Base-by-base conservation (phyloP, 2,888 invertebrate genomes). In the Acleris cristana region DNA sequence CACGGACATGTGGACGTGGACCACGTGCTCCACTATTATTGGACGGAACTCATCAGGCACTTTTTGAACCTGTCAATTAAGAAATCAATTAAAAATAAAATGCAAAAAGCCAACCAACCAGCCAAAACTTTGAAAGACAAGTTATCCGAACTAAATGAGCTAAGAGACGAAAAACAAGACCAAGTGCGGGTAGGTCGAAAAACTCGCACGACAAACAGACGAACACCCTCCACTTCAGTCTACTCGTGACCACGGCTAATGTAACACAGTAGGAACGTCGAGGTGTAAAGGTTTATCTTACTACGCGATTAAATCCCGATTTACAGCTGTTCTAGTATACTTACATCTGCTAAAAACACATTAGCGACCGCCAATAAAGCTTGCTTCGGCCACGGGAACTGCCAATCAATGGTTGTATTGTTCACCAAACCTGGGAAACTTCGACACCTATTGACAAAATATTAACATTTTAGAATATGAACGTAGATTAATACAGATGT, bases 391-490 rank as follows among this genome's bases (percentile, higher is more conserved):
- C 98, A 98, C 0, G 98, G 96, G 86, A 97, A 98, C 82, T 98
- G 95, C 98, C 98, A 98, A 85, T 98, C 98, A 72, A 98, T 98
- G 49, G 96, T 97, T 0, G 98, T 97, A 81, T 97, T 97, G 81
- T 98, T 98, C 49, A 98, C 97, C 56, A 98, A 91, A 0, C 98
- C 98, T 0, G 98, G 98, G 87, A 98, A 98, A 88, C 96, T 98
- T 72, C 98, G 94, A 80, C 98, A 98, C 19, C 92, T 92, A 72
- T 12, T 65, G 60, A 61, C 19, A 65, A 23, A 16, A 30, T 44
- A 51, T 18, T 23, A 26, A n/a, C 8, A 16, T 40, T 34, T 34
- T 12, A 34, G 34, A 34, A 34, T 34, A 34, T 34, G 34, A 2
- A 34, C 10, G 26, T 26, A 26, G 7, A 26, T 34, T 10, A 4